Evolutionary conservation across 2,888 invertebrate species (phyloP), one percentile per base, ranked within the genome.

Genomic region (Cerastoderma edule): DNA sequence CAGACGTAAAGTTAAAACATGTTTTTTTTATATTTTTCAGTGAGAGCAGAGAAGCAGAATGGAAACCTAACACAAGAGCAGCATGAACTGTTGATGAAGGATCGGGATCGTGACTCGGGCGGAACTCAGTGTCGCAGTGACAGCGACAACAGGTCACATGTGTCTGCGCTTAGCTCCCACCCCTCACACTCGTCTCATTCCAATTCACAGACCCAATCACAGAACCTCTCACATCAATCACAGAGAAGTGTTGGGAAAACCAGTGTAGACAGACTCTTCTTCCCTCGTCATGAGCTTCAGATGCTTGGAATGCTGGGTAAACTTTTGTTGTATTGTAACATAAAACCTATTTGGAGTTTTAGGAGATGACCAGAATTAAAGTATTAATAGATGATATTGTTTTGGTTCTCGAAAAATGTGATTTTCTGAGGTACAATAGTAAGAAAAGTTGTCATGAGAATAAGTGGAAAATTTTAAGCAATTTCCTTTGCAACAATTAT

Each of bases 181-280:
- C 90, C 89, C 4, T 91, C 91, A 6, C 90, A 91, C 75, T 89
- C 89, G n/a, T 95, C 89, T 22, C 94, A 86, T 95, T 95, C 46
- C 94, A 94, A 87, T 27, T 79, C 83, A 2, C 83, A 82, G 48
- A 79, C 77, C 0, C 79, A 75, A 67, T 80, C 83, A 16, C 82
- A 83, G 69, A 75, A 76, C 24, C 78, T 68, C 27, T 79, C 82
- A 4, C 79, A 80, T 46, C 79, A 80, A 46, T 85, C 85, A 6
- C 83, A 86, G 32, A 84, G 86, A 50, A 88, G 87, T 75, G 78
- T 65, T 8, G 84, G 87, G 75, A 83, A 89, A 46, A 79, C 84
- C 22, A 95, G 95, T 73, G 96, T 96, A 88, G 97, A 97, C 83
- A 96, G 96, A 85, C 93, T 97, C 16, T 94, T 95, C 0, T 91